phyloP scores from a whole-genome alignment of 2,113 vertebrate genomes.

The Cyprinus carpio region DNA sequence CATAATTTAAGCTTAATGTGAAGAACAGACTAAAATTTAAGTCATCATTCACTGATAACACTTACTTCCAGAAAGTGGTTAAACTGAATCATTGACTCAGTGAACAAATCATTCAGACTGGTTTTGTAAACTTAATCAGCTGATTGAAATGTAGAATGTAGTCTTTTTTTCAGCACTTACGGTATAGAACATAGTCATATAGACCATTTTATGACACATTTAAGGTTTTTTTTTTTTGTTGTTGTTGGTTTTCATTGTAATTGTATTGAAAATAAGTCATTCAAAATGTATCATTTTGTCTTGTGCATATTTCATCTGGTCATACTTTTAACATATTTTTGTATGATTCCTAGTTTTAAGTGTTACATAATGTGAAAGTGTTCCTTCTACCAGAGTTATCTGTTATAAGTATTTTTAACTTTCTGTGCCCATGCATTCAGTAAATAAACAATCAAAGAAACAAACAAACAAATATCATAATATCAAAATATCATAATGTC shows the following conservation, averaged over 20 bases:
- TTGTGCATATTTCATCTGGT: neutral
- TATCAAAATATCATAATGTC: no score
- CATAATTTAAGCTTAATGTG: neutral
- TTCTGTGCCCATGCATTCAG: neutral
- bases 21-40: neutral
- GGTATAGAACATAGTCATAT: neutral
- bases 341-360: neutral
- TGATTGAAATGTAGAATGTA: no score
- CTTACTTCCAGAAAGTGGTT: neutral
- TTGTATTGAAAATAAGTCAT: neutral
- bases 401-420: neutral
- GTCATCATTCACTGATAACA: neutral
- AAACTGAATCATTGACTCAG: neutral
- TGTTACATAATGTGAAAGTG: neutral
- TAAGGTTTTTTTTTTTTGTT: no score
- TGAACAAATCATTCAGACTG: neutral
- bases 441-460: neutral
- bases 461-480: neutral
- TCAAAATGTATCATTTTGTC: neutral
- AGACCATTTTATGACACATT: no score
- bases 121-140: neutral
- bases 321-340: neutral
- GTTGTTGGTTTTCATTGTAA: neutral
- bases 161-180: neutral
- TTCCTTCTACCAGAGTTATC: neutral